Evolutionary conservation across 2,797 vertebrate genomes (phyloP).

Genomic region (Heterohyrax brucei): DNA sequence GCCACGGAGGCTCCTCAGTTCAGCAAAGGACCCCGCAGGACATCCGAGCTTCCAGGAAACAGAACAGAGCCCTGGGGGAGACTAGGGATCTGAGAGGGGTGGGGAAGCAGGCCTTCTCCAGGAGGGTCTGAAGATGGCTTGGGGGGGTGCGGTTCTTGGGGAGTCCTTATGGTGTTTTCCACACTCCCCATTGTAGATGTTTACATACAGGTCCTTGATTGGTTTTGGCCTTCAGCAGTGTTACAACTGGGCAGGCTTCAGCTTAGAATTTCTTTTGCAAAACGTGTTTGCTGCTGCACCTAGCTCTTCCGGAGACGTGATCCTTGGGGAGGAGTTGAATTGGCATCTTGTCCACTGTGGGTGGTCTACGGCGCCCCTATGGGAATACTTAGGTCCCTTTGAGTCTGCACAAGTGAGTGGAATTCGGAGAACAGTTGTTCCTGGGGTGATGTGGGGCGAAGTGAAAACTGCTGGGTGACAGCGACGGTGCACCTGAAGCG

Average conservation of each 20-base stretch:
- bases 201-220: not conserved
- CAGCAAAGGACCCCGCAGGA: not conserved
- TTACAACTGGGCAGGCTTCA: not conserved
- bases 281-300: not conserved
- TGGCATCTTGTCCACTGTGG: not conserved
- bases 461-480: not conserved
- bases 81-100: not conserved
- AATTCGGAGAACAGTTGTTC: no score
- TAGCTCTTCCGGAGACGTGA: not conserved
- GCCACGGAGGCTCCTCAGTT: not conserved
- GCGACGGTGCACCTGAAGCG: not conserved
- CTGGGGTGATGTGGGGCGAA: not conserved
- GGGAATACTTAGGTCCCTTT: not conserved
- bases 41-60: not conserved
- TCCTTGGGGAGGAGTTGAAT: not conserved
- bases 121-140: not conserved
- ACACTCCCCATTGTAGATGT: not conserved
- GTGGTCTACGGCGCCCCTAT: not conserved
- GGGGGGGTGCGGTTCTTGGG: no score
- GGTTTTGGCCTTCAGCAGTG: not conserved
- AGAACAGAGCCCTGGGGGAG: not conserved
- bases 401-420: not conserved
- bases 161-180: accelerated
- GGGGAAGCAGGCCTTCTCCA: not conserved
- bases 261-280: not conserved